phyloP scores from a whole-genome alignment of 2,113 vertebrate species.

The Spermophilus dauricus region DNA sequence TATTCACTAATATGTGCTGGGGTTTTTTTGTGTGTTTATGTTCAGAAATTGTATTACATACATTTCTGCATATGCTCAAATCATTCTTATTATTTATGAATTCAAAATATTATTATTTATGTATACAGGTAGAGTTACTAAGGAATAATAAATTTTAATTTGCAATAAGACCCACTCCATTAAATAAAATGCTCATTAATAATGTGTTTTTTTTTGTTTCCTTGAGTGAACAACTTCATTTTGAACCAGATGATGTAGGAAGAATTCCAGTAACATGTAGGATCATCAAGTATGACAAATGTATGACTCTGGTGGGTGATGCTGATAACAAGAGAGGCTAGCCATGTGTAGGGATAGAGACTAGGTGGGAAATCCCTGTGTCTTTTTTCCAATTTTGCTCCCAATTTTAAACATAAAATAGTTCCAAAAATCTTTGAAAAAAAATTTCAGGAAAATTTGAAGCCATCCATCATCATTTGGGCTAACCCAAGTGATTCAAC shows the following conservation, averaged over 20 bases:
- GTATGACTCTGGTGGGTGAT: background rate
- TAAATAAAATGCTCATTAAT: constrained; percentile 59
- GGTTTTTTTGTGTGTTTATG: background rate
- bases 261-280: background rate
- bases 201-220: background rate
- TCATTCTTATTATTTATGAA: constrained; percentile 39
- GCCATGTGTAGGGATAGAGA: background rate
- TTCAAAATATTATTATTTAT: background rate
- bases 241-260: constrained; percentile 42
- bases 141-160: constrained; percentile 56
- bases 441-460: constrained; percentile 42
- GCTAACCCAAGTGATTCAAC: background rate
- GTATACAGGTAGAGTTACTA: constrained; percentile 29
- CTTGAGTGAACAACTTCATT: constrained; percentile 19
- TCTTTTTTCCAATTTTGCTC: background rate
- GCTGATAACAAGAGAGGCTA: background rate
- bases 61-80: background rate
- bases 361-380: background rate
- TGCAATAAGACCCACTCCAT: background rate
- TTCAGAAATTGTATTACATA: background rate
- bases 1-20: accelerated
- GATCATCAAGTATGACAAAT: background rate
- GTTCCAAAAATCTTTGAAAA: background rate
- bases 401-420: background rate
- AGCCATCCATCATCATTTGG: constrained; percentile 10